Evolutionary conservation across 53 echinoderm and acorn worm species (phyloP).

Genomic region (Zoroaster sp.): DNA sequence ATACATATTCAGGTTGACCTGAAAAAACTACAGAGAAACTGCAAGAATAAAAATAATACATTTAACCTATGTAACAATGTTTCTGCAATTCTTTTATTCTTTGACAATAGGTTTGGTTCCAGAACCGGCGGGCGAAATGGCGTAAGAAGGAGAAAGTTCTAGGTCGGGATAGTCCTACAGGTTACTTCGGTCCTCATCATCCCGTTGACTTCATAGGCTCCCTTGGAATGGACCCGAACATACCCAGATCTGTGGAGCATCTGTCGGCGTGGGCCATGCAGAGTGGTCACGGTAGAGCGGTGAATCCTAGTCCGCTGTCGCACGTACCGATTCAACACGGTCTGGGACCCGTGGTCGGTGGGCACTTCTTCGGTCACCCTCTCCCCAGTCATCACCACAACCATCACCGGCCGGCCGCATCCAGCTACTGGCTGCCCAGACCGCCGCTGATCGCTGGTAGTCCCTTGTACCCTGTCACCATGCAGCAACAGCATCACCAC

Average conservation of each 20-base stretch:
- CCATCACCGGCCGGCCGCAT: not conserved
- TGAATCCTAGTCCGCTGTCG: not conserved
- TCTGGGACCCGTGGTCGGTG: not conserved
- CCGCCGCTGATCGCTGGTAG: not conserved
- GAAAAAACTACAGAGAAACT: not conserved
- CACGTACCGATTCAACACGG: not conserved
- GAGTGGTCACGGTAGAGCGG: not conserved
- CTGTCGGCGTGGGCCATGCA: not conserved
- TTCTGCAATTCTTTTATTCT: not conserved
- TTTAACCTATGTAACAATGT: no score
- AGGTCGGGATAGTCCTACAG: slow-evolving; percentile 62
- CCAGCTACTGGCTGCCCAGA: slow-evolving; percentile 16
- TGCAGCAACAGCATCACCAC: slow-evolving; percentile 6
- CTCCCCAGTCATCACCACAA: not conserved
- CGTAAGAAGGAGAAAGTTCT: slow-evolving; percentile 92
- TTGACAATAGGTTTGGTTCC: slow-evolving; percentile 91
- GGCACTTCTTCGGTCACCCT: not conserved
- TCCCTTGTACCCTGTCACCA: not conserved
- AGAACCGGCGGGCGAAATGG: slow-evolving; percentile 98
- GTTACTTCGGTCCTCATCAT: slow-evolving; percentile 6
- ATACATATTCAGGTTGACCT: no score
- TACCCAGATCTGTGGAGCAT: not conserved
- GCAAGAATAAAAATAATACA: not conserved
- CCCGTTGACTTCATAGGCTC: slow-evolving; percentile 7
- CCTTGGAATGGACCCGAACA: not conserved